Evolutionary conservation across 2,888 invertebrate species (phyloP).

Genomic region (Ophion slaviceki): DNA sequence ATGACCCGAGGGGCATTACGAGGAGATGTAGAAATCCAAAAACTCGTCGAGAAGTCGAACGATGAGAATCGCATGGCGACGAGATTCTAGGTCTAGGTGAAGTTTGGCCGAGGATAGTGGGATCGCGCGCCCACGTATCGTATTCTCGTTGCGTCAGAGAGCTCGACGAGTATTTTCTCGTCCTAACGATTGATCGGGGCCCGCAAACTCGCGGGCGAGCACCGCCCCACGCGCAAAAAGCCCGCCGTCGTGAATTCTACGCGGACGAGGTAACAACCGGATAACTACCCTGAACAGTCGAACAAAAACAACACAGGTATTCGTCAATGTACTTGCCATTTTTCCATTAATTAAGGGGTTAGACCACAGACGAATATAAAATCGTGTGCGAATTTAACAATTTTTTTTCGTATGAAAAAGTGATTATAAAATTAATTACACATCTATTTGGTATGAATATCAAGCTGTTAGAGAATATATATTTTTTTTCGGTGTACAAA

Average conservation of each 20-base stretch:
- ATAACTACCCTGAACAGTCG: background rate
- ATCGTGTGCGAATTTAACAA: no score
- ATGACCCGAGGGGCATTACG: no score
- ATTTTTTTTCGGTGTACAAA: no score
- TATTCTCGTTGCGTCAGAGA: conserved; percentile 55
- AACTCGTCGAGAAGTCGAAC: background rate
- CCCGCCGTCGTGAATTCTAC: no score
- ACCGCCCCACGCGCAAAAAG: conserved; percentile 26
- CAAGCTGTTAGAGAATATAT: no score
- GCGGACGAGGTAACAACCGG: conserved; percentile 1
- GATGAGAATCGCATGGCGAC: background rate
- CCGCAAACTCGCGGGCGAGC: conserved; percentile 15
- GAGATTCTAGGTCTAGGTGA: conserved; percentile 34
- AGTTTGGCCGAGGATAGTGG: conserved; percentile 15
- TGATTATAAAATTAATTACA: no score
- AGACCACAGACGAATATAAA: no score
- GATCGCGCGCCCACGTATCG: conserved; percentile 38
- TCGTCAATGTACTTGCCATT: no score
- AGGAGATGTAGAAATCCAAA: background rate
- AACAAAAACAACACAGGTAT: no score
- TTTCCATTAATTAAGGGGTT: no score
- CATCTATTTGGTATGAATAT: no score
- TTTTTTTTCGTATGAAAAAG: no score
- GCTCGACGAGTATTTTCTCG: conserved; percentile 39
- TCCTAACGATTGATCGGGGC: conserved; percentile 58